Conservation (phyloP, 2,888 invertebrate species). For the Nomada fucata region DNA sequence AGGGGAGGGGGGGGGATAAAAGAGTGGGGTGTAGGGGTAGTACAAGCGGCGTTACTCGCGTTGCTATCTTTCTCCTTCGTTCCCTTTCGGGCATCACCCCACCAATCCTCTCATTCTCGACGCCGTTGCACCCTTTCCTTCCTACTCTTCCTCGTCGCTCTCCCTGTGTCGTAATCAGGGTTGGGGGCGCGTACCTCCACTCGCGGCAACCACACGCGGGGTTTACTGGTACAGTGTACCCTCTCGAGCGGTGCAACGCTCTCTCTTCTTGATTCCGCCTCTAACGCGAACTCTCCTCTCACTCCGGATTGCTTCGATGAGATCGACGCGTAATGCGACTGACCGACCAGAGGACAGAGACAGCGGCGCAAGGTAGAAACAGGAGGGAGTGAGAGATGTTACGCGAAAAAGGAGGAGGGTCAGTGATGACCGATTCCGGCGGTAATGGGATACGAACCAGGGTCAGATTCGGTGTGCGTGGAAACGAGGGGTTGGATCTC, state of each 20-base stretch:
- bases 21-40: constrained; percentile 36
- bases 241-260: constrained; percentile 81
- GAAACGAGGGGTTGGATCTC: constrained; percentile 42
- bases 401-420: constrained; percentile 64
- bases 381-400: constrained; percentile 43
- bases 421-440: constrained; percentile 75
- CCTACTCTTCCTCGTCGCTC: constrained; percentile 25
- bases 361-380: constrained; percentile 34
- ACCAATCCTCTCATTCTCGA: constrained; percentile 16
- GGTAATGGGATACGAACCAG: constrained; percentile 74
- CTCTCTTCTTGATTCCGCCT: constrained; percentile 82
- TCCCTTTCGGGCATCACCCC: constrained; percentile 5
- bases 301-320: constrained; percentile 30
- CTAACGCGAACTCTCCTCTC: constrained; percentile 55
- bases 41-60: constrained; percentile 29
- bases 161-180: constrained; percentile 21
- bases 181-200: constrained; percentile 64
- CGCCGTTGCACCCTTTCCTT: constrained; percentile 18
- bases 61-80: constrained; percentile 36
- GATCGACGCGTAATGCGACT: constrained; percentile 52
- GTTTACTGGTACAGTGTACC: constrained; percentile 84
- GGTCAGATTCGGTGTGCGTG: constrained; percentile 68
- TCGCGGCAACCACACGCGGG: constrained; percentile 72
- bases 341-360: constrained; percentile 19
- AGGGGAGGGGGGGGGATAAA: not conserved